phyloP scores from a whole-genome alignment of 1,140 invertebrate genomes.

The Drosophila sp. region DNA sequence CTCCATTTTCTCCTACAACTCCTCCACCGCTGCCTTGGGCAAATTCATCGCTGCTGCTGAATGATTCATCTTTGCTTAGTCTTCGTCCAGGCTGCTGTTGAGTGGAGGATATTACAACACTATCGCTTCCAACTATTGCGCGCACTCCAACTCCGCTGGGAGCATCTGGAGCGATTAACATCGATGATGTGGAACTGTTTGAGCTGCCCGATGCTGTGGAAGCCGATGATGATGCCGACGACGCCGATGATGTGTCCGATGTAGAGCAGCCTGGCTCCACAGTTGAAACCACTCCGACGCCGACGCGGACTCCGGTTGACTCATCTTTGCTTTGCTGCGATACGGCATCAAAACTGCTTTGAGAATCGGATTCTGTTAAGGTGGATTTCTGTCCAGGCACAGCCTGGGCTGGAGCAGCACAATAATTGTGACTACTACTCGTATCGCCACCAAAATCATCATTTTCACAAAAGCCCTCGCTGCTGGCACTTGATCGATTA shows the following conservation, averaged over 20 bases:
- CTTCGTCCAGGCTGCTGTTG: conserved; percentile 66
- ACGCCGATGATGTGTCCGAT: conserved; percentile 72
- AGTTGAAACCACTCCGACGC: conserved; percentile 30
- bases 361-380: conserved; percentile 70
- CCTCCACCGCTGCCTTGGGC: conserved; percentile 23
- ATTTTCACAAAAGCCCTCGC: conserved; percentile 98
- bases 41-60: conserved; percentile 83
- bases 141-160: conserved; percentile 22
- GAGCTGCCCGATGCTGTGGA: conserved; percentile 73
- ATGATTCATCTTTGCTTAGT: conserved; percentile 87
- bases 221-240: conserved; percentile 64
- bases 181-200: conserved; percentile 74
- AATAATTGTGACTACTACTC: conserved; percentile 79
- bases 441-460: conserved; percentile 88
- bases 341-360: conserved; percentile 69
- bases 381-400: conserved; percentile 52
- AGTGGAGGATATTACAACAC: neutral
- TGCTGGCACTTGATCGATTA: conserved; percentile 95
- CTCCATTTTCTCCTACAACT: conserved; percentile 15
- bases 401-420: conserved; percentile 43
- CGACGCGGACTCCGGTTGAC: conserved; percentile 27
- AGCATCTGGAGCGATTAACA: conserved; percentile 60
- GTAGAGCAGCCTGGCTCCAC: conserved; percentile 62
- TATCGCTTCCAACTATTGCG: neutral
- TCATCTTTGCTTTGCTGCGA: conserved; percentile 64